Base-by-base conservation (phyloP, 1,140 invertebrate species). In the Episyrphus balteatus region DNA sequence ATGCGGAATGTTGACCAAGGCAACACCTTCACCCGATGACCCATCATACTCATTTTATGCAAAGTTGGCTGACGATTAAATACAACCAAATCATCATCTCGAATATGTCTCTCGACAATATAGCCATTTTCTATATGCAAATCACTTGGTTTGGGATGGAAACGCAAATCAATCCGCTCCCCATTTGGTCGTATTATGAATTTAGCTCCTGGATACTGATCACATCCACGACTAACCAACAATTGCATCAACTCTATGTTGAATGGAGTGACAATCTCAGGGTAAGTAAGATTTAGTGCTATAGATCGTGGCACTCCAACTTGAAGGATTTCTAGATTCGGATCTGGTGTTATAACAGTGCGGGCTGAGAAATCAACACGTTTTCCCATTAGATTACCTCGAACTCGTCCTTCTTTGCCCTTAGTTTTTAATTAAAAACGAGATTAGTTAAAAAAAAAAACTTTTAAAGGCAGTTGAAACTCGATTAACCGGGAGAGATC, bases 11-110 rank as follows among this genome's bases (percentile, higher is more conserved):
- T 97, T 39, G 92, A 96, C 92, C 92, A 96, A 0, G 92, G 92
- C 19, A 97, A 69, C 7, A 97, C 88, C 72, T 95, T 95, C 0
- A 96, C 92, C 59, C 89, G 82, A 70, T 98, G 95, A 54, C 94
- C 94, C 95, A 98, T 98, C 95, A 99, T 98, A 83, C 85, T 90
- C 94, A 98, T 98, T 76, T 98, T 98, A 70, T 99, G 95, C 1
- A 98, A 76, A 5, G 95, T 98, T 0, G 95, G 95, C 59, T 98
- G 95, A 52, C 95, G 84, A 74, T 99, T 99, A 75, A 99, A 98
- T 52, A 99, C 92, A 33, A 99, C 89, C 19, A 95, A 77, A 73
- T 99, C 95, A 49, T 94, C 92, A 73, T 98, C 93, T 44, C 90
- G 78, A 61, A 98, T 90, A 72, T 98, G 95, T 36, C 95, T 71